phyloP scores from a whole-genome alignment of 2,888 invertebrate genomes.

The Coronaproctus castanopsis region DNA sequence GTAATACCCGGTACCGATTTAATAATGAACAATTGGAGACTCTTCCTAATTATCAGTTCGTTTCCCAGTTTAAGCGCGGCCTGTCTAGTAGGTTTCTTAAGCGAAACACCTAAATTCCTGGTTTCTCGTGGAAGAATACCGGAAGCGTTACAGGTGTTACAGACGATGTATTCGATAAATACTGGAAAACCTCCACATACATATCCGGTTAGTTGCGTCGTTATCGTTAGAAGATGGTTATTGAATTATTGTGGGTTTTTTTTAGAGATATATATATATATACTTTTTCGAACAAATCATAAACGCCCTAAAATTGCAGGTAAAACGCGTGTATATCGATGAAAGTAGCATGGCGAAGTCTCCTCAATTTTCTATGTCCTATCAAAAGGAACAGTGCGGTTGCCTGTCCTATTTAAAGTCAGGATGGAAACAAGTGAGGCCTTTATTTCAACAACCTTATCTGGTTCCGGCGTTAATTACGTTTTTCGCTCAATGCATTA shows the following conservation, averaged over 20 bases:
- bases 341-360: not conserved
- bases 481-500: conserved; percentile 40
- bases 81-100: conserved; percentile 35
- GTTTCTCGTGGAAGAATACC: conserved; percentile 44
- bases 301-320: no score
- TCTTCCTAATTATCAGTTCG: conserved; percentile 30
- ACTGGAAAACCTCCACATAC: conserved; percentile 37
- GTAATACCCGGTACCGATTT: conserved; percentile 9
- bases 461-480: conserved; percentile 38
- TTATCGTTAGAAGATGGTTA: no score
- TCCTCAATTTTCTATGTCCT: not conserved
- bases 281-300: no score
- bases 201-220: conserved; percentile 49
- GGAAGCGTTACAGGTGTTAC: conserved; percentile 42
- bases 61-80: conserved; percentile 45
- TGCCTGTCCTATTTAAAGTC: not conserved
- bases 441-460: conserved; percentile 42
- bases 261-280: no score
- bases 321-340: not conserved
- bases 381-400: not conserved
- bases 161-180: conserved; percentile 42
- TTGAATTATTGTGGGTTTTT: no score
- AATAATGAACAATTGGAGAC: conserved; percentile 32
- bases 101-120: conserved; percentile 61
- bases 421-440: conserved; percentile 34